These are phyloP conservation scores for Drosophila melanosoma DNA, from an alignment of 2,888 invertebrate genomes.

Conservation along the genomic window DNA sequence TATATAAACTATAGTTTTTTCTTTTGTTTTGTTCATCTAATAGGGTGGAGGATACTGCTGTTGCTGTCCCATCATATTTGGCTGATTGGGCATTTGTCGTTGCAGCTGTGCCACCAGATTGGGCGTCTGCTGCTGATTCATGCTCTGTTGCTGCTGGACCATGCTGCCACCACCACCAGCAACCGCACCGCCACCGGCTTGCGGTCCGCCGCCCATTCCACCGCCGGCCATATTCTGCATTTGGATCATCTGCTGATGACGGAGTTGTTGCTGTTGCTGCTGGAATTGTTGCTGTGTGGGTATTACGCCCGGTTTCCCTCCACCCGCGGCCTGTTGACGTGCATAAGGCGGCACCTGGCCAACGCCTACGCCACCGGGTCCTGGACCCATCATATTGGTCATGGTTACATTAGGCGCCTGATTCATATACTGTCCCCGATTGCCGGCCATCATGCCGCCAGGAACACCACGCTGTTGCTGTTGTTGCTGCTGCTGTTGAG, in stretches of 20 bases:
- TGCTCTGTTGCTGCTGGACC: conserved; percentile 86
- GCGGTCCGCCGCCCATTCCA: conserved; percentile 81
- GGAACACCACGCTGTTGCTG: conserved; percentile 76
- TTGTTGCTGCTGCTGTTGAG: conserved; percentile 71
- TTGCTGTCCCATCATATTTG: conserved; percentile 84
- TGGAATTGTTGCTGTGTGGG: conserved; percentile 83
- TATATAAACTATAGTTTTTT: conserved; percentile 39
- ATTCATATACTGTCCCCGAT: conserved; percentile 84
- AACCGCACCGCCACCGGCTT: conserved; percentile 74
- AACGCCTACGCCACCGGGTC: conserved; percentile 69
- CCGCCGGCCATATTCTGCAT: conserved; percentile 86
- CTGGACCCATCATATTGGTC: conserved; percentile 86
- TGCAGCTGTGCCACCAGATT: conserved; percentile 89
- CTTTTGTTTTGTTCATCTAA: conserved; percentile 35
- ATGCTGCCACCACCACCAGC: conserved; percentile 82
- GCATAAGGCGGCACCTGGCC: conserved; percentile 93
- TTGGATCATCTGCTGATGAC: conserved; percentile 89
- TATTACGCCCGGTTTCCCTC: conserved; percentile 82
- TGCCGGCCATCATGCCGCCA: conserved; percentile 79
- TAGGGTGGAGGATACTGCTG: conserved; percentile 84
- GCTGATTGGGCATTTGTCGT: conserved; percentile 86
- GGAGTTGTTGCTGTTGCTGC: conserved; percentile 89
- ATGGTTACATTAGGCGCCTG: conserved; percentile 94
- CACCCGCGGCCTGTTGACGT: conserved; percentile 85
- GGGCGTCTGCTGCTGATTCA: conserved; percentile 87